A percentile compares a stretch with the other conserved stretches of the same genome.
phyloP scores from a whole-genome alignment of 2,113 vertebrate species.

The Chloroceryle aenea region DNA sequence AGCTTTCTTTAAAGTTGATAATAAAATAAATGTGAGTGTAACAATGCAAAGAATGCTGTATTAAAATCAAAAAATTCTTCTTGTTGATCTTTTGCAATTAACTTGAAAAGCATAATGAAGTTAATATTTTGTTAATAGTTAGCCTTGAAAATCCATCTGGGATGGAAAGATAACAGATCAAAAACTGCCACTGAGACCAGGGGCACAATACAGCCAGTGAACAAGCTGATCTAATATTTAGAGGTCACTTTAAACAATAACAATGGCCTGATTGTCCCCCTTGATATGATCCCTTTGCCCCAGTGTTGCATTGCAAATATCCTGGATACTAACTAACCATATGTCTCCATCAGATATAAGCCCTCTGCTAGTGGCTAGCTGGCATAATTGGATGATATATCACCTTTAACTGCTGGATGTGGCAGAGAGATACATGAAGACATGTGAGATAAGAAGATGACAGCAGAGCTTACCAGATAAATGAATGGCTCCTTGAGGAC shows the following conservation, averaged over 20 bases:
- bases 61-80: background rate
- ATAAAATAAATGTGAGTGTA: background rate
- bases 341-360: background rate
- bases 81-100: background rate
- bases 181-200: background rate
- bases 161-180: background rate
- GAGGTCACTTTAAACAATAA: background rate
- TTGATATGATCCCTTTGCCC: background rate
- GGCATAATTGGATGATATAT: background rate
- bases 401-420: background rate
- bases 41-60: background rate
- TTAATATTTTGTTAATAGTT: background rate
- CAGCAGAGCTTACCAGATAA: background rate
- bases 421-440: conserved; percentile 9
- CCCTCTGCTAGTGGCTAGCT: background rate
- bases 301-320: background rate
- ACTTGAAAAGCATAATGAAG: background rate
- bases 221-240: background rate
- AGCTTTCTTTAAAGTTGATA: background rate
- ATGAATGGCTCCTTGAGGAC: background rate
- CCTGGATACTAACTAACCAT: background rate
- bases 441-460: background rate
- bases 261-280: background rate
- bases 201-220: background rate
- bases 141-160: background rate